These are phyloP conservation scores for Melieria picta DNA, from an alignment of 2,888 invertebrate genomes.

Conservation along the genomic window DNA sequence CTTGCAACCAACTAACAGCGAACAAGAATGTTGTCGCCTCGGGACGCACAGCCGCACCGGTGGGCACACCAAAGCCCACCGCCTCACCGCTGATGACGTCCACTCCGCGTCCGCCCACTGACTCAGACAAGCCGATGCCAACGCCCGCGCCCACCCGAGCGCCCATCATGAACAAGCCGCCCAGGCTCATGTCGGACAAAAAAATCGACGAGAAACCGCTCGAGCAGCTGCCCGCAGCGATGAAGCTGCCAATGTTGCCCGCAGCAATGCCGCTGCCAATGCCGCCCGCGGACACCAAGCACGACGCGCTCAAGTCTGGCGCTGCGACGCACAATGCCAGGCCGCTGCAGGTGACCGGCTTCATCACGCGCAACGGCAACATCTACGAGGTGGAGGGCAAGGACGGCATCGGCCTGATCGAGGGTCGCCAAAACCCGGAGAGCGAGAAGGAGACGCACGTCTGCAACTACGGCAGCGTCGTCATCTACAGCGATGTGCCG, in stretches of 20 bases:
- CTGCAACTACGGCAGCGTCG: conserved; percentile 58
- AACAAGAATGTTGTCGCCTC: too few relatives aligned
- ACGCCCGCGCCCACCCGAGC: conserved; percentile 37
- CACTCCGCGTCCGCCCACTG: conserved; percentile 45
- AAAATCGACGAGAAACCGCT: conserved; percentile 21
- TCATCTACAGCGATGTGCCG: conserved; percentile 60
- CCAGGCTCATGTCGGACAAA: conserved; percentile 41
- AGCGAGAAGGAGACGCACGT: conserved; percentile 46
- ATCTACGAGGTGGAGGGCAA: conserved; percentile 57
- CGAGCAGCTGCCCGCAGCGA: conserved; percentile 12
- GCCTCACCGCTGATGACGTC: conserved; percentile 47
- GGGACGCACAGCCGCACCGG: neutral
- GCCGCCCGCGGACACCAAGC: conserved; percentile 21
- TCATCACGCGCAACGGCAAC: conserved; percentile 56
- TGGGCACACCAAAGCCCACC: conserved; percentile 44
- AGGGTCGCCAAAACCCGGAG: conserved; percentile 49
- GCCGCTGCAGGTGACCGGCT: conserved; percentile 55
- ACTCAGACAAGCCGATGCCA: conserved; percentile 38
- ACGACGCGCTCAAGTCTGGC: conserved; percentile 4
- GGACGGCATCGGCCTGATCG: conserved; percentile 52
- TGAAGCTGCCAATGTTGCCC: conserved; percentile 22
- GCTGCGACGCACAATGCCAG: conserved; percentile 37
- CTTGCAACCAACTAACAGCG: neutral
- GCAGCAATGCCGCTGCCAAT: conserved; percentile 25
- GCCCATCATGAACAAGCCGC: conserved; percentile 51